A percentile compares a stretch with the other conserved stretches of the same genome.
phyloP scores from a whole-genome alignment of 35 echinoderm and acorn worm genomes.

The Diadema setosum region DNA sequence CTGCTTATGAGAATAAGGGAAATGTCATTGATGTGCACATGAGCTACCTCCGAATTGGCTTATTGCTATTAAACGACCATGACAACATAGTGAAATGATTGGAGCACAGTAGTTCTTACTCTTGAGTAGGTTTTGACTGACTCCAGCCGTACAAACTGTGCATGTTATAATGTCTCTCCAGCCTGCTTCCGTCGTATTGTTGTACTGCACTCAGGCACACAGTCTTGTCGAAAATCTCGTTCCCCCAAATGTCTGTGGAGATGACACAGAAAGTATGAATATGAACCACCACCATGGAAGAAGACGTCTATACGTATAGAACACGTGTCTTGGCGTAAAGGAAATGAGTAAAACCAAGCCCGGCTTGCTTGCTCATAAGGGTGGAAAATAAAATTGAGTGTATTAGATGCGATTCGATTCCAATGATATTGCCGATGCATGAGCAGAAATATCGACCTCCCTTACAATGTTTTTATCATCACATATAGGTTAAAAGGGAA shows the following conservation, averaged over 20 bases:
- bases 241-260: slow-evolving; percentile 49
- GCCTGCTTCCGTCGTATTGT: not conserved
- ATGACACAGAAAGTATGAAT: not conserved
- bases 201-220: slow-evolving; percentile 75
- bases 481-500: too few species aligned
- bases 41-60: too few species aligned
- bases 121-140: slow-evolving; percentile 54
- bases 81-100: too few species aligned
- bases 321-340: not conserved
- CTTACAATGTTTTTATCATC: too few species aligned
- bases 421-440: not conserved
- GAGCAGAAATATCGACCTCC: too few species aligned
- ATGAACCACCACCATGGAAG: too few species aligned
- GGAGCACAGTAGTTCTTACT: slow-evolving; percentile 62
- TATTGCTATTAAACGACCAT: too few species aligned
- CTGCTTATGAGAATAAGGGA: too few species aligned
- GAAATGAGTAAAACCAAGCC: not conserved
- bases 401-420: not conserved
- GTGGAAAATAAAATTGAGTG: not conserved
- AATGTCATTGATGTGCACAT: too few species aligned
- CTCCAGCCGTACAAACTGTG: slow-evolving; percentile 87
- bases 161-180: slow-evolving; percentile 85
- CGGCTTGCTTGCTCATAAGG: not conserved
- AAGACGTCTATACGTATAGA: too few species aligned
- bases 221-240: slow-evolving; percentile 68